phyloP scores from a whole-genome alignment of 2,888 invertebrate genomes.

The Bruchidius siliquastri region DNA sequence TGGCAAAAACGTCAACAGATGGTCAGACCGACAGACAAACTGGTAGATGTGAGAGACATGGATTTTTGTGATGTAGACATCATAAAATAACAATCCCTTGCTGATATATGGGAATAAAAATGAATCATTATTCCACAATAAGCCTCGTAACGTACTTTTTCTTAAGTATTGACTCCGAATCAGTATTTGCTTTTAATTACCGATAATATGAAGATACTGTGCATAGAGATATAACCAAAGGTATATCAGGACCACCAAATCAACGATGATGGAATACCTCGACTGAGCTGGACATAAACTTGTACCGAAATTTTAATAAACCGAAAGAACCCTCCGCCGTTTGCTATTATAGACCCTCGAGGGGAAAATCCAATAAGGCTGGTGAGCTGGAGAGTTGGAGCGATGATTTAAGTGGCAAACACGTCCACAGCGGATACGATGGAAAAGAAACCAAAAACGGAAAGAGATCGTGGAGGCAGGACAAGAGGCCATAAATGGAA shows the following conservation, averaged over 20 bases:
- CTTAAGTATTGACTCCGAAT: no score
- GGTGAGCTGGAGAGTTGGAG: not conserved
- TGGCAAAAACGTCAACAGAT: no score
- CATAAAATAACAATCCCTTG: no score
- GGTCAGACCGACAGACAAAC: no score
- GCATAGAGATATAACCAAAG: no score
- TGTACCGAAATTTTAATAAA: not conserved
- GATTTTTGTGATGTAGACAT: no score
- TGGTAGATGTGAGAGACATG: no score
- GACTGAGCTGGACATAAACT: not conserved
- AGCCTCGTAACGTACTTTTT: no score
- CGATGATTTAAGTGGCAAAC: constrained; percentile 25
- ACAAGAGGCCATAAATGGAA: not conserved
- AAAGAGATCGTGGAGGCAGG: not conserved
- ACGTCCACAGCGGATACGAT: constrained; percentile 21
- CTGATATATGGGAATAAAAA: no score
- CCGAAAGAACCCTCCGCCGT: not conserved
- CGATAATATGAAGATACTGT: no score
- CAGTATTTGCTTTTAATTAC: no score
- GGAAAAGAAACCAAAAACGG: not conserved
- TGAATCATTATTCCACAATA: no score
- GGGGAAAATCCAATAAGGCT: not conserved
- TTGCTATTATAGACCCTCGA: not conserved
- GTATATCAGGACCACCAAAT: not conserved
- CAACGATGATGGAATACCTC: not conserved